Evolutionary conservation across 2,888 invertebrate species (phyloP).

Genomic region (Hypomecis punctinalis): DNA sequence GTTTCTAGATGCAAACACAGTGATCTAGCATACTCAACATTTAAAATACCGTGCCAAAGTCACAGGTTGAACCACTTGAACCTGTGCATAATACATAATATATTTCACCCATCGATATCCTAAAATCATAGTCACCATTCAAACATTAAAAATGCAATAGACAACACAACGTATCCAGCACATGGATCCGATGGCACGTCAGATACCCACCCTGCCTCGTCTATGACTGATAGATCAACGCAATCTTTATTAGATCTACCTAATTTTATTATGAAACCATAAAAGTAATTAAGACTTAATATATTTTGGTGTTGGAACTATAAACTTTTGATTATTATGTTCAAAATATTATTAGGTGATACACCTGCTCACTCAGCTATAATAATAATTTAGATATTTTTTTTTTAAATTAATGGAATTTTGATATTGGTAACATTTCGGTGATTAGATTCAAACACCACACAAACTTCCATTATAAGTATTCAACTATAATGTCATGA

Average conservation of each 20-base stretch:
- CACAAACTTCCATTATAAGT: too few relatives aligned
- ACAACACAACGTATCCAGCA: constrained; percentile 29
- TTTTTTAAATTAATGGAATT: background rate
- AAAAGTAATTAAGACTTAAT: constrained; percentile 46
- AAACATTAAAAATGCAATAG: constrained; percentile 24
- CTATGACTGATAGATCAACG: constrained; percentile 35
- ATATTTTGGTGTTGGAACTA: constrained; percentile 41
- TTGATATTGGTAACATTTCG: constrained; percentile 18
- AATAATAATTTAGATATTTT: background rate
- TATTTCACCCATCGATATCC: background rate
- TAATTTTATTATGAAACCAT: constrained; percentile 45
- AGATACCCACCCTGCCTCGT: constrained; percentile 11
- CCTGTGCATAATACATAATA: too few relatives aligned
- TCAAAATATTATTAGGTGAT: constrained; percentile 32
- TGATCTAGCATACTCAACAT: too few relatives aligned
- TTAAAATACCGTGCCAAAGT: too few relatives aligned
- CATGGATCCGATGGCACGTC: constrained; percentile 13
- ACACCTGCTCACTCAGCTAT: constrained; percentile 36
- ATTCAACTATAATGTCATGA: too few relatives aligned
- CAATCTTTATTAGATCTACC: constrained; percentile 48
- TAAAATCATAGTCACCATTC: constrained; percentile 27
- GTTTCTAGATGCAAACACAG: too few relatives aligned
- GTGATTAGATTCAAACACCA: too few relatives aligned
- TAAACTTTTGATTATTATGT: constrained; percentile 43
- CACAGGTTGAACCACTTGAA: too few relatives aligned